These are phyloP conservation scores for Holacanthella duospinosa DNA, from an alignment of 2,888 invertebrate species.

Conservation along the genomic window DNA sequence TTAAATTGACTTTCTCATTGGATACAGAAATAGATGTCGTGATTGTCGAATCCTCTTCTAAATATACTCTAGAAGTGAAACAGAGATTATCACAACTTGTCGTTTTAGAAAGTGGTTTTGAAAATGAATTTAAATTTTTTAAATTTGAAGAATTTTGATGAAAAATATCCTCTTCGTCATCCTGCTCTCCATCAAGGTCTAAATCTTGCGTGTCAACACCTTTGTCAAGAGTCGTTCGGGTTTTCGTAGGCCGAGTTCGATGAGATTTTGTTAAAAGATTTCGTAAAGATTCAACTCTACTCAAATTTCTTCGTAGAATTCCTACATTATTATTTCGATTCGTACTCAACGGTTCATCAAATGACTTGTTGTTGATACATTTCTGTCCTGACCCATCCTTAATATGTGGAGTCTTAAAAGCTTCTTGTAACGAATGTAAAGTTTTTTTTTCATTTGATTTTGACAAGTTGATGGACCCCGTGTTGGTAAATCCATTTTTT, in stretches of 20 bases:
- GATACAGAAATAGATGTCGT: neutral
- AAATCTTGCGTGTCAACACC: slow-evolving; percentile 32
- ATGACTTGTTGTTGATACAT: neutral
- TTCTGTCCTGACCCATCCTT: neutral
- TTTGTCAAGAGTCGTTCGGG: slow-evolving; percentile 17
- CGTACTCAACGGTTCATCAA: neutral
- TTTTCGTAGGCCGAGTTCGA: slow-evolving; percentile 35
- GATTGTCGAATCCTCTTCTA: neutral
- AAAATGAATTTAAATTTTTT: neutral
- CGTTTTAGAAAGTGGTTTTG: neutral
- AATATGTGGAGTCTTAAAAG: neutral
- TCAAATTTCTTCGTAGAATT: slow-evolving; percentile 39
- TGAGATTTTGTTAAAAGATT: slow-evolving; percentile 45
- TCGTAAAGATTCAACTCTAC: slow-evolving; percentile 48
- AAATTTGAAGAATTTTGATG: neutral
- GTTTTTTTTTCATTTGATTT: slow-evolving; percentile 26
- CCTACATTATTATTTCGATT: neutral
- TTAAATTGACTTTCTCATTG: neutral
- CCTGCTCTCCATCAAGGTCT: slow-evolving; percentile 11
- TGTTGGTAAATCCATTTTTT: neutral
- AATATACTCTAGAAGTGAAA: neutral
- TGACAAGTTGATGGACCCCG: slow-evolving; percentile 2
- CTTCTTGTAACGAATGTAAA: slow-evolving; percentile 24
- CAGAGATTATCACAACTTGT: slow-evolving; percentile 4
- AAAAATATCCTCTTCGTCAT: slow-evolving; percentile 15